These are phyloP conservation scores for Pseudomyrmex sp. DNA, from an alignment of 1,140 invertebrate genomes.

Conservation along the genomic window DNA sequence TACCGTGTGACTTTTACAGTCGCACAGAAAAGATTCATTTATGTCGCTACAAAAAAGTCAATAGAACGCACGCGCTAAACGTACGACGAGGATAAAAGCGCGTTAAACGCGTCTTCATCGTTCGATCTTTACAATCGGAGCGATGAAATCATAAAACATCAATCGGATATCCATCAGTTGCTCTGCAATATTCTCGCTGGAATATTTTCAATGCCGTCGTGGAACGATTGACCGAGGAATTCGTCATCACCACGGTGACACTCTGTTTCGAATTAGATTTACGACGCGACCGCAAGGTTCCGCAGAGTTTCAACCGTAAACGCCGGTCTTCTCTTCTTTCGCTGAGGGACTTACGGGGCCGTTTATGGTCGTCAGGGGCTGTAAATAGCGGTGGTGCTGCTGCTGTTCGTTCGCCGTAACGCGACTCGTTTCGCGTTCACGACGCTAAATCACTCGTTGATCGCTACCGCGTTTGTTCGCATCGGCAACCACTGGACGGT, in stretches of 20 bases:
- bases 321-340: background rate
- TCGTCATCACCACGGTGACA: background rate
- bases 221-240: background rate
- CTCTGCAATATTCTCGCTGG: background rate
- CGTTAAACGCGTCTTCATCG: background rate
- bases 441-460: slow-evolving; percentile 61
- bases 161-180: background rate
- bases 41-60: slow-evolving; percentile 12
- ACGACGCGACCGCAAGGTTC: slow-evolving; percentile 27
- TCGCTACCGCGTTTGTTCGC: slow-evolving; percentile 42
- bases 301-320: slow-evolving; percentile 11
- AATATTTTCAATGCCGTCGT: slow-evolving; percentile 12
- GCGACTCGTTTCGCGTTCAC: slow-evolving; percentile 54
- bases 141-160: slow-evolving; percentile 34
- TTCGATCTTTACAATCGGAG: background rate
- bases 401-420: slow-evolving; percentile 50
- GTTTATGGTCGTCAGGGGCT: slow-evolving; percentile 50
- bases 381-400: slow-evolving; percentile 52
- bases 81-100: background rate
- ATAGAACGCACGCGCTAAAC: background rate
- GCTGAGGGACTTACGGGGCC: slow-evolving; percentile 41
- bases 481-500: slow-evolving; percentile 21
- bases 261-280: slow-evolving; percentile 45
- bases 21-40: background rate
- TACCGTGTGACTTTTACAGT: slow-evolving; percentile 16